Conservation (phyloP, 1,140 invertebrate species). For the Trypoxylus dichotomus region DNA sequence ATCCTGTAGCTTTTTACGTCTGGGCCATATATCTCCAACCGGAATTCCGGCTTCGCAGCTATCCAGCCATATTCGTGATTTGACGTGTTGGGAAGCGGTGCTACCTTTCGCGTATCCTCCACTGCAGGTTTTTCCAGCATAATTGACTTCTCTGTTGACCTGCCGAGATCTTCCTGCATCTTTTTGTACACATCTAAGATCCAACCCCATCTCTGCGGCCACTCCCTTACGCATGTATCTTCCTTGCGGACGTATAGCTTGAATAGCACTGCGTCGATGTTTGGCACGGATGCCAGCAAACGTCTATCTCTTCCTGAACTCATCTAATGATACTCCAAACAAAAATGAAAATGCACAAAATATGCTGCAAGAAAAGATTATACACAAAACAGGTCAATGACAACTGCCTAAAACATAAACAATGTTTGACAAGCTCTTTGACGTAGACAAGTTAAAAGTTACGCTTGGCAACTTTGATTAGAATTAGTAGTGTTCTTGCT, state of each 20-base stretch:
- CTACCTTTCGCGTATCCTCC: slow-evolving; percentile 25
- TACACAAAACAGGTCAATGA: not conserved
- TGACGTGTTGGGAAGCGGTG: slow-evolving; percentile 35
- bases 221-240: not conserved
- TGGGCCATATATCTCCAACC: slow-evolving; percentile 39
- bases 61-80: slow-evolving; percentile 45
- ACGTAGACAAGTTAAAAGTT: not conserved
- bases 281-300: not conserved
- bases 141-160: not conserved
- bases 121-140: slow-evolving; percentile 2
- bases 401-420: not conserved
- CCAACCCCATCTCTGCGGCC: slow-evolving; percentile 18
- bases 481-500: too few species aligned
- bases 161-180: not conserved
- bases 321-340: not conserved
- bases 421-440: not conserved
- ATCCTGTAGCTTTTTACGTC: slow-evolving; percentile 30
- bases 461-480: not conserved
- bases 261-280: not conserved
- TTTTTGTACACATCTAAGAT: slow-evolving; percentile 5
- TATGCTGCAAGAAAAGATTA: not conserved
- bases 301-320: not conserved
- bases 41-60: slow-evolving; percentile 36
- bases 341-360: not conserved
- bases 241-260: not conserved